Percentiles rank a stretch among this genome's conserved stretches.
These are phyloP conservation scores for Morone saxatilis DNA, from an alignment of 2,113 vertebrate genomes.

Conservation along the genomic window DNA sequence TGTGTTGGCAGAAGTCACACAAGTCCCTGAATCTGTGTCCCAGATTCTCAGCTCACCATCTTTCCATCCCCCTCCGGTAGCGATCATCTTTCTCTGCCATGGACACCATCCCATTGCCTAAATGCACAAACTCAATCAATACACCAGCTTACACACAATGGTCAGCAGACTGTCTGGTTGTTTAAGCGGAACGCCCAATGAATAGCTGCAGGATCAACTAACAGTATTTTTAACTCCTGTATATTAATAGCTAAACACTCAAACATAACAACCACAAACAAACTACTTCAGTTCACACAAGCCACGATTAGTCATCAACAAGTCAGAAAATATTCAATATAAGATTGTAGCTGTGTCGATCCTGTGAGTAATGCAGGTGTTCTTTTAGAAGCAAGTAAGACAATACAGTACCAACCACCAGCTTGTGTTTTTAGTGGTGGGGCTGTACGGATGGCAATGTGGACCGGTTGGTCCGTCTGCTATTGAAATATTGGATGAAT, in stretches of 20 bases:
- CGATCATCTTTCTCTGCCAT: slow-evolving; percentile 84
- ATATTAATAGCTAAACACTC: background rate
- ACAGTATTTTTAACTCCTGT: background rate
- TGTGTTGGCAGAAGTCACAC: slow-evolving; percentile 75
- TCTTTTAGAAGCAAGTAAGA: background rate
- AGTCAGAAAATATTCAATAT: background rate
- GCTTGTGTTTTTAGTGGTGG: background rate
- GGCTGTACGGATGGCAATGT: background rate
- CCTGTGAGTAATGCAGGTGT: background rate
- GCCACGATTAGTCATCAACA: background rate
- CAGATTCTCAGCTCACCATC: slow-evolving; percentile 86
- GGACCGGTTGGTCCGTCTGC: no score
- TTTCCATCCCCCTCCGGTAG: slow-evolving; percentile 85
- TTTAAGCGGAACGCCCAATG: background rate
- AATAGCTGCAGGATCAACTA: background rate
- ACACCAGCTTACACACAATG: slow-evolving; percentile 8
- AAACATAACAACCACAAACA: background rate
- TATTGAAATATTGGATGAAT: no score
- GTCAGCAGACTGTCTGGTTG: background rate
- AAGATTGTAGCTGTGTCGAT: background rate
- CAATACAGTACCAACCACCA: no score
- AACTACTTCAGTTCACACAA: background rate
- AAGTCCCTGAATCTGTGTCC: slow-evolving; percentile 78
- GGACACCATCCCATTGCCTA: slow-evolving; percentile 87
- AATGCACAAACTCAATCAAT: slow-evolving; percentile 14